phyloP scores from a whole-genome alignment of 2,888 invertebrate species.

The Dolichomitus sp. region DNA sequence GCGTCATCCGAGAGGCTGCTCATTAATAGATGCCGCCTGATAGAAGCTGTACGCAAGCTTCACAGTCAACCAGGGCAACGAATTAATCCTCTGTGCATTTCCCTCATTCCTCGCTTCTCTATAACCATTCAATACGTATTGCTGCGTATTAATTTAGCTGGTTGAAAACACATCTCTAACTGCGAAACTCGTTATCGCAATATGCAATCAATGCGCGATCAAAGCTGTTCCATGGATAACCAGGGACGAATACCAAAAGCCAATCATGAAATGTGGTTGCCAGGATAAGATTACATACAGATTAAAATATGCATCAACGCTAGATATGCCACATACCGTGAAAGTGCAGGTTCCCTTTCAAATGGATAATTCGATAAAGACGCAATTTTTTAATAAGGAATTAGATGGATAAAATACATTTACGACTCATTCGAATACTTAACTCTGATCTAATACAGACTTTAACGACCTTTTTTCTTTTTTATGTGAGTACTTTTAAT shows the following conservation, averaged over 20 bases:
- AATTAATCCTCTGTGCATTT: background rate
- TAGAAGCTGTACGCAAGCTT: background rate
- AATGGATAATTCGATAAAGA: background rate
- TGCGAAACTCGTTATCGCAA: background rate
- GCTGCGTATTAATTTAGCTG: background rate
- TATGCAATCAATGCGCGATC: background rate
- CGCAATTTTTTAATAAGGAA: background rate
- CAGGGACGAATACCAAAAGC: background rate
- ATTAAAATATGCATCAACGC: background rate
- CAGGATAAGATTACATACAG: background rate
- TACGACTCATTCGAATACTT: too few species aligned
- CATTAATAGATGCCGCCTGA: constrained; percentile 19
- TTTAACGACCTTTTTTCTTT: too few species aligned
- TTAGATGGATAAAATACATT: background rate
- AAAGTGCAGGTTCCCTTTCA: background rate
- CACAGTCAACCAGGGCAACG: constrained; percentile 8
- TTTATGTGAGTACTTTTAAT: too few species aligned
- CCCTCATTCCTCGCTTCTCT: background rate
- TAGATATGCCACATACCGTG: background rate
- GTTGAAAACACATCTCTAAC: background rate
- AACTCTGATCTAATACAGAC: too few species aligned
- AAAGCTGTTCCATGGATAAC: background rate
- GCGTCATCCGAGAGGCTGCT: constrained; percentile 38
- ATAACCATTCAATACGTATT: background rate
- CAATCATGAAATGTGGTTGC: background rate